Evolutionary conservation across 2,113 vertebrate genomes (phyloP), one percentile per base, ranked within the genome.

Genomic region (Sprattus sprattus): DNA sequence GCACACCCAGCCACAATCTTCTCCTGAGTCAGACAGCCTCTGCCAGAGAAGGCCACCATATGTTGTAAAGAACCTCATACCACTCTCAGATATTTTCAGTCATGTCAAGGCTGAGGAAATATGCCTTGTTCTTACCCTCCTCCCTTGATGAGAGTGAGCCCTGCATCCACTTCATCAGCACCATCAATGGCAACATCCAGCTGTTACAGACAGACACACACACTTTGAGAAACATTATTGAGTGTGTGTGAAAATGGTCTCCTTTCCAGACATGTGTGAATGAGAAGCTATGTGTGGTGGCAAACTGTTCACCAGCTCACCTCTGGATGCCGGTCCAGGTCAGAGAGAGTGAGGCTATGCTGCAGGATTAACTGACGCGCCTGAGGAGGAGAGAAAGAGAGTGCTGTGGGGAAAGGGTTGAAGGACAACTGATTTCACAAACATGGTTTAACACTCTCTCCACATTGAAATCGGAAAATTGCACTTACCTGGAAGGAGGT

Each of bases 161-260:
- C 93, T 2, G 92, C 91, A 84, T 99, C 98, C 78, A 99, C 98
- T 91, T 99, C 98, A 50, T 99, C 98, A 0, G 98, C 98, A 39
- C 98, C 98, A n/a, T 99, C 98, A 0, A 99, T 99, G 57, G 97
- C 97, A 0, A 99, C 96, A 0, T 99, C 97, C 9, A 99, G 95
- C 98, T 99, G 94, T 0, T 25, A 8, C 18, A 87, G 20, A 85
- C 13, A 87, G 18, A 85, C 10, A 45, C 45, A 10, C 39, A 78
- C 39, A 86, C 44, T 60, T 22, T 60, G 18, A 60, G 54, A 60
- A 4, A 60, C 54, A 4, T 60, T 60, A 0, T 60, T 60, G 18
- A 60, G 47, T 49, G 47, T 1, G 22, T 16, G 52, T 4, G 18
- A 54, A 18, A 60, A 60, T 20, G 22, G 20, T 20, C 52, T 60